phyloP scores from a whole-genome alignment of 2,113 vertebrate genomes.

The Nothoprocta pentlandii region DNA sequence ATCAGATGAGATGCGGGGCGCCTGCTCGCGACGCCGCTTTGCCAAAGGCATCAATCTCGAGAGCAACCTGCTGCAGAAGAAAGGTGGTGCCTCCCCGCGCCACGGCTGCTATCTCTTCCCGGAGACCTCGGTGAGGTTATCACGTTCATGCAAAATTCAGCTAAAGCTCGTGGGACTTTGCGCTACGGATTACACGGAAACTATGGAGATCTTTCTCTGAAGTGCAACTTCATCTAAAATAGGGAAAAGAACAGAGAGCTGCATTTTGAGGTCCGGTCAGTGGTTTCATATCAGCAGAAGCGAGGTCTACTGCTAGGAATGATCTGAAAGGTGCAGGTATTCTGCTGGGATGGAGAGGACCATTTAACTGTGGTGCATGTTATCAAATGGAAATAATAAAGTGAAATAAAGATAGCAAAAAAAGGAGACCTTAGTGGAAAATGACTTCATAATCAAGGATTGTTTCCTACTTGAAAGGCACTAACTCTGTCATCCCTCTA shows the following conservation, averaged over 20 bases:
- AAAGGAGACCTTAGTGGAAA: not conserved
- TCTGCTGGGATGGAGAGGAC: not conserved
- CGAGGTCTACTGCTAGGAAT: not conserved
- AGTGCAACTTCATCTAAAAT: not conserved
- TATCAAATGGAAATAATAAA: not conserved
- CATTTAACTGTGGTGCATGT: not conserved
- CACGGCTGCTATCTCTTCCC: not conserved
- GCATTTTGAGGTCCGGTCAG: not conserved
- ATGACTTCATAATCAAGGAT: not conserved
- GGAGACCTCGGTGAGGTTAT: not conserved
- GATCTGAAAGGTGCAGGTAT: not conserved
- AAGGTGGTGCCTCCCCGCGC: not conserved
- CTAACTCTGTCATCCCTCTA: not conserved
- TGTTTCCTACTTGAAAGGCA: not conserved
- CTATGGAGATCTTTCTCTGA: not conserved
- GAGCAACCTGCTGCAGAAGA: not conserved
- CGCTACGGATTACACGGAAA: fast-evolving
- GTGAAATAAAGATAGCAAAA: not conserved
- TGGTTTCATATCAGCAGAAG: not conserved
- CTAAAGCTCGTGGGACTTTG: not conserved
- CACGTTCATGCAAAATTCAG: not conserved
- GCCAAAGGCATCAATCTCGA: slow-evolving; percentile 3
- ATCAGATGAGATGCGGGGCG: not conserved
- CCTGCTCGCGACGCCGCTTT: not conserved
- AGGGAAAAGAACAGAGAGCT: not conserved